Base-by-base conservation (phyloP, 2,888 invertebrate species). In the Girardia tigrina region DNA sequence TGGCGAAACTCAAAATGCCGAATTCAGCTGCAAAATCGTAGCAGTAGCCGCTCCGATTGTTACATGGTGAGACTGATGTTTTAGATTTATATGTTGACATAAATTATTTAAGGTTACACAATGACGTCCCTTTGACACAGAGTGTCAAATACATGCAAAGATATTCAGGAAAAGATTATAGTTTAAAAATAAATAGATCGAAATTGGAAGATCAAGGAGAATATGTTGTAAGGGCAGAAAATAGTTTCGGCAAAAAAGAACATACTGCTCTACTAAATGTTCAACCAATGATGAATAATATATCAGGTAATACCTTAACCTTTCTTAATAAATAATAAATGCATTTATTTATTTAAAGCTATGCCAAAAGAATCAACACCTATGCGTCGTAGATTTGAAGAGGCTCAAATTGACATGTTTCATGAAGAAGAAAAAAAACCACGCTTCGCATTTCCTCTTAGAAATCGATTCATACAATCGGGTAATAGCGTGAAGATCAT, bases 81-180 rank as follows among this genome's bases (percentile, higher is more conserved):
- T 20, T 20, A 73, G 70, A 14, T 42, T 14, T 42, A 0, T 28
- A 27, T n/a, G 6, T 0, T 0, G 0, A 26, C 4, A 0, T 26
- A 28, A 26, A 1, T 28, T 73, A 14, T 26, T 26, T 75, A 28
- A 72, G 42, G 28, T 28, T 73, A 26, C 36, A 70, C 23, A 71
- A 77, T 16, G 77, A 42, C 27, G 26, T 69, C 20, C 27, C 79
- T 83, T 86, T 98, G 75, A 88, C 92, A 75, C 97, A 98, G 86
- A 94, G 94, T 80, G 94, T 95, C 79, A 99, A 99, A 86, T 94
- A 91, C 85, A 98, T 98, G 97, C 97, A 97, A 86, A 89, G 94
- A 81, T 98, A 97, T 83, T 88, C 89, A 70, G 92, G 91, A 75
- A 93, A 95, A 80, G 94, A 97, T 82, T 98, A 93, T 85, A 93